These are phyloP conservation scores for Onychostruthus taczanowskii DNA, from an alignment of 2,113 vertebrate species.

Conservation along the genomic window DNA sequence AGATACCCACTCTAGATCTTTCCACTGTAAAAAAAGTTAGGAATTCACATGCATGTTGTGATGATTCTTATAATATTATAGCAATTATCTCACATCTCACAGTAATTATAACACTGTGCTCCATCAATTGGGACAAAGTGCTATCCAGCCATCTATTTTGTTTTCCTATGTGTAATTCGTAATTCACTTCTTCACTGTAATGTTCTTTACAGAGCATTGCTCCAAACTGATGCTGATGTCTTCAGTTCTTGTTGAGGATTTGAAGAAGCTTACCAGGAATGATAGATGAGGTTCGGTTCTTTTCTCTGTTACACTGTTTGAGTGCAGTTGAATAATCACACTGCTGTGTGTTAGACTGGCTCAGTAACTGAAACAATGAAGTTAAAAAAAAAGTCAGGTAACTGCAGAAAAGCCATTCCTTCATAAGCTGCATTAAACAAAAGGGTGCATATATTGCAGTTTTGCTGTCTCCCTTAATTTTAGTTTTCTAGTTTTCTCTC, in stretches of 20 bases:
- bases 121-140: background rate
- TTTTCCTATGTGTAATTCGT: background rate
- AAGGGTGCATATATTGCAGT: background rate
- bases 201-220: background rate
- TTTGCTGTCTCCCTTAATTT: background rate
- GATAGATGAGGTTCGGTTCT: slow-evolving; percentile 85
- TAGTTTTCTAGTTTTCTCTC: background rate
- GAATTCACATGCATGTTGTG: background rate
- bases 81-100: background rate
- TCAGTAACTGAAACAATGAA: slow-evolving; percentile 79
- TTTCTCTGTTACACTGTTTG: slow-evolving; percentile 84
- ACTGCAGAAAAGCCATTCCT: background rate
- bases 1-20: slow-evolving; percentile 85
- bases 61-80: background rate
- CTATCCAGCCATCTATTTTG: background rate
- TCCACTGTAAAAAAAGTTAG: slow-evolving; percentile 78
- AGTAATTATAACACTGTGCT: background rate
- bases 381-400: background rate
- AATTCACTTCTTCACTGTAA: background rate
- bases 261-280: slow-evolving; percentile 81
- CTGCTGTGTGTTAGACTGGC: slow-evolving; percentile 79
- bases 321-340: slow-evolving; percentile 83
- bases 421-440: background rate
- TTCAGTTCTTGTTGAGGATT: background rate
- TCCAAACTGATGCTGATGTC: background rate